Conservation (phyloP, 2,113 vertebrate species). For the Siniperca chuatsi region DNA sequence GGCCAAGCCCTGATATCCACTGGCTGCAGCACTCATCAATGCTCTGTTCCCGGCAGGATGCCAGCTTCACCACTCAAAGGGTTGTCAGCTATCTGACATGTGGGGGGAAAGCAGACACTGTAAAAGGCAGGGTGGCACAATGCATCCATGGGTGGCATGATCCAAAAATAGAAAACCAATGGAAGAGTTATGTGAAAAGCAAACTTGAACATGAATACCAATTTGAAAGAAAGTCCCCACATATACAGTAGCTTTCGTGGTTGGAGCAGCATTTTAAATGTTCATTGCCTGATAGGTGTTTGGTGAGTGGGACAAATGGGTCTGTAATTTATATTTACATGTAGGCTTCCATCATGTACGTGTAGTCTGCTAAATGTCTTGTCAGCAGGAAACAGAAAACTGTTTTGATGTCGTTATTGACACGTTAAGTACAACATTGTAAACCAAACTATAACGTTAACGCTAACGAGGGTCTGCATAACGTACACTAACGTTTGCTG, state of each 20-base stretch:
- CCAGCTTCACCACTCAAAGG: constrained; percentile 73
- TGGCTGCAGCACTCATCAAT: constrained; percentile 60
- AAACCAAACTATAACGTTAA: not conserved
- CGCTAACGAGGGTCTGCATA: not conserved
- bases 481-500: constrained; percentile 2
- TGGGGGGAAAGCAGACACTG: constrained; percentile 60
- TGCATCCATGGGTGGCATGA: constrained; percentile 70
- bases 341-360: not conserved
- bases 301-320: not conserved
- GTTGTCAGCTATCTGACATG: constrained; percentile 72
- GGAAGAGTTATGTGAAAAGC: constrained; percentile 31
- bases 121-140: constrained; percentile 74
- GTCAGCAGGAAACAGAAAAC: not conserved
- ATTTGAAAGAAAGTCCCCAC: not conserved
- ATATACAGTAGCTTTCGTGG: not conserved
- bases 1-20: constrained; percentile 65
- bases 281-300: not conserved
- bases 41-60: constrained; percentile 62
- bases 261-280: constrained; percentile 8
- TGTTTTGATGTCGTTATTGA: not conserved
- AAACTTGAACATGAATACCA: constrained; percentile 19
- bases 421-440: not conserved
- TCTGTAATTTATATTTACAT: not conserved
- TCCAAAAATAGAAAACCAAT: constrained; percentile 79
- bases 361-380: not conserved